Conservation (phyloP, 2,888 invertebrate species). For the Phyllotreta cruciferae region DNA sequence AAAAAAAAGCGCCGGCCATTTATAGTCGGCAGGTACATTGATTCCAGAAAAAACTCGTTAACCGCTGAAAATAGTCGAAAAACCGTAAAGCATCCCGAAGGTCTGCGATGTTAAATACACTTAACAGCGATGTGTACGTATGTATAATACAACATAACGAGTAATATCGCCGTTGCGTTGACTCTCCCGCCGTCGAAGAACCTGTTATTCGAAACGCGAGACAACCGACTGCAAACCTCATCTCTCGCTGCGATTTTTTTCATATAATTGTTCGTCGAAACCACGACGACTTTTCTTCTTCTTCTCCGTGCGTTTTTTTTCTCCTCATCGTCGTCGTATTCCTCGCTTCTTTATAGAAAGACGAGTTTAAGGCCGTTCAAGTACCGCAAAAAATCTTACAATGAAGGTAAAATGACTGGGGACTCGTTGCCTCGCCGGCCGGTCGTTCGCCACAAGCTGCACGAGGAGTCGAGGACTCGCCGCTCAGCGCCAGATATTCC, state of each 20-base stretch:
- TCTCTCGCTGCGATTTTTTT: conserved; percentile 37
- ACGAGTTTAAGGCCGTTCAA: conserved; percentile 39
- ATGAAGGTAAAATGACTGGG: conserved; percentile 36
- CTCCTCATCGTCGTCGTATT: conserved; percentile 8
- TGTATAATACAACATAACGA: conserved; percentile 31
- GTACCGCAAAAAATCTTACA: conserved; percentile 32
- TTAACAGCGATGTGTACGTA: conserved; percentile 15
- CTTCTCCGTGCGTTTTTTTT: conserved; percentile 1
- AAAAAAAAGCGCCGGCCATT: too few species aligned
- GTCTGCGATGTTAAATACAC: conserved; percentile 30
- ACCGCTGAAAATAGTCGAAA: too few species aligned
- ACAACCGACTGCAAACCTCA: conserved; percentile 38
- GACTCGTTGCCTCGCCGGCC: conserved; percentile 7
- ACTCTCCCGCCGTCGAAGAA: conserved; percentile 33
- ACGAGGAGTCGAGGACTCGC: neutral
- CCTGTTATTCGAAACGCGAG: conserved; percentile 41
- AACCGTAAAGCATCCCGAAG: conserved; percentile 24
- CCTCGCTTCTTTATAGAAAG: conserved; percentile 32
- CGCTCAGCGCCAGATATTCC: too few species aligned
- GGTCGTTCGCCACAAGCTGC: conserved; percentile 7
- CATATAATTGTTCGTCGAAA: conserved; percentile 40
- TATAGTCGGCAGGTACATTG: too few species aligned
- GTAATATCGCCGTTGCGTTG: conserved; percentile 40
- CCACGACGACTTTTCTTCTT: conserved; percentile 33
- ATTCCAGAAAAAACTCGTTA: too few species aligned